Evolutionary conservation across 2,113 vertebrate species (phyloP), one percentile per base, ranked within the genome.

Genomic region (Gorsachius goisagi): DNA sequence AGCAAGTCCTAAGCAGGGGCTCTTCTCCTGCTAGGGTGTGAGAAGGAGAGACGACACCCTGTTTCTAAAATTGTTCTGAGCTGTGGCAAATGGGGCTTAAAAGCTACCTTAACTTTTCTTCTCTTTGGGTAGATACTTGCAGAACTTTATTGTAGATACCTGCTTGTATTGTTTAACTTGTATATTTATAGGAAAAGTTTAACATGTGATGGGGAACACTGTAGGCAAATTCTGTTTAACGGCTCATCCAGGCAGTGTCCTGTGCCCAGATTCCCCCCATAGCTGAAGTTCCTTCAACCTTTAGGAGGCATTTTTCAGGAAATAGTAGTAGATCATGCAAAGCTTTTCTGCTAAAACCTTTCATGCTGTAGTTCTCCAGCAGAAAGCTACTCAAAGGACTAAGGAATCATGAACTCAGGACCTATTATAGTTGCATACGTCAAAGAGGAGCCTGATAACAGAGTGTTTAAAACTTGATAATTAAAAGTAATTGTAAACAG

Each of bases 401-500:
- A 91, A 89, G 55, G 52, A 93, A 72, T 88, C 91, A 79, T 15
- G 5, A 27, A 89, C 84, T 58, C 47, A 53, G 32, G 23, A 50
- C 32, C 69, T 86, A n/a, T 76, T 87, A 55, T 90, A 49, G 37
- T 52, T n/a, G 15, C n/a, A n/a, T 24, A 87, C 67, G 95, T 97
- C 53, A 76, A 95, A 97, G 74, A 53, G 12, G n/a, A 56, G 72
- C 33, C 77, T 89, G 26, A 71, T 52, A 81, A 96, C 49, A 62
- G 58, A 47, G 35, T 89, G 52, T 88, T 95, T 97, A 90, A 95
- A 96, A 90, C 77, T 94, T 97, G 76, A 35, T 97, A 97, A 98
- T 97, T 97, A 96, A 76, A 87, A 86, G 84, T 97, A 95, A 97
- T 93, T 95, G 81, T 90, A 93, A 96, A 97, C 97, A 97, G 96